Evolutionary conservation across 2,113 vertebrate genomes (phyloP).

Genomic region (Origma solitaria): DNA sequence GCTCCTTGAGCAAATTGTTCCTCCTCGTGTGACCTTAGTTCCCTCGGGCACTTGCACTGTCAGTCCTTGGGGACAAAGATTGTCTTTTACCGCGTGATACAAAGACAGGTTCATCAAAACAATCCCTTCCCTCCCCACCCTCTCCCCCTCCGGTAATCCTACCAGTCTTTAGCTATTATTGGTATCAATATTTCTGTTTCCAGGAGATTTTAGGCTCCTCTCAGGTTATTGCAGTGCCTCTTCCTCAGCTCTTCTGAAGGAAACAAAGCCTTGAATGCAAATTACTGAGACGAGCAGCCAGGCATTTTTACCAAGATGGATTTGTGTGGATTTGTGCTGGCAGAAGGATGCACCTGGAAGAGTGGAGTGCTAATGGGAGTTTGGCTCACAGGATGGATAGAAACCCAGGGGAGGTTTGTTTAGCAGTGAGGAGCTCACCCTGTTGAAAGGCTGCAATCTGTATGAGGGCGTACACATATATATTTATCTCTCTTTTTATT

Average conservation of each 20-base stretch:
- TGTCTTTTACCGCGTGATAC: not conserved
- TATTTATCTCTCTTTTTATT: not conserved
- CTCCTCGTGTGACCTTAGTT: not conserved
- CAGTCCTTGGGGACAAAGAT: not conserved
- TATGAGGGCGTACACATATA: not conserved
- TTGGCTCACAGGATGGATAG: not conserved
- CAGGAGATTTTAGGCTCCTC: not conserved
- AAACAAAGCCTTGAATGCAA: not conserved
- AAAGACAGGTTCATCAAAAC: not conserved
- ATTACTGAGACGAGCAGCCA: not conserved
- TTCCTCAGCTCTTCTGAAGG: not conserved
- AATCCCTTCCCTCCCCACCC: not conserved
- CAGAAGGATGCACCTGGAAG: not conserved
- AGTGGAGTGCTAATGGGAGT: not conserved
- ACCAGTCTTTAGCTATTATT: not conserved
- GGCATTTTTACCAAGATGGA: not conserved
- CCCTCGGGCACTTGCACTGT: not conserved
- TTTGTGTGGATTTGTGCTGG: not conserved
- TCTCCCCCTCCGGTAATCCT: not conserved
- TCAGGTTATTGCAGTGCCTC: not conserved
- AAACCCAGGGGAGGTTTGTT: not conserved
- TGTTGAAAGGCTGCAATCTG: not conserved
- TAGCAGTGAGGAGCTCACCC: not conserved
- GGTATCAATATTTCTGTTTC: not conserved
- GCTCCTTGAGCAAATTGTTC: rapidly evolving